phyloP scores from a whole-genome alignment of 2,797 vertebrate species.

The Falco cherrug region DNA sequence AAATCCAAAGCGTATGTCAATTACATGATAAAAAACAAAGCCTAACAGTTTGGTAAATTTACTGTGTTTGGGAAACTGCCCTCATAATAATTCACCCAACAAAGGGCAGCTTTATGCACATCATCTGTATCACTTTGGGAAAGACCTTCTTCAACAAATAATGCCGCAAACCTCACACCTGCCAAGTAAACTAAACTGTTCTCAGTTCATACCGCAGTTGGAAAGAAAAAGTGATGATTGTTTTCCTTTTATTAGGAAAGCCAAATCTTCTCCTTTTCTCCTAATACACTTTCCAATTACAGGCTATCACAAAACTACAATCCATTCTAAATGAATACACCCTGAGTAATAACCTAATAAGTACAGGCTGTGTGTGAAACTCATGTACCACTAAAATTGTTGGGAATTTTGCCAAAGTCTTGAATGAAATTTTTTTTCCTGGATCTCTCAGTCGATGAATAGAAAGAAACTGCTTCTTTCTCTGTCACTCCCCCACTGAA shows the following conservation, averaged over 20 bases:
- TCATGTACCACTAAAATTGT: neutral
- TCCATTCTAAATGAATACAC: neutral
- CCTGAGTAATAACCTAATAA: conserved; percentile 3
- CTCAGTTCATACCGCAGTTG: neutral
- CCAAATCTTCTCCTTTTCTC: neutral
- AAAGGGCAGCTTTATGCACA: neutral
- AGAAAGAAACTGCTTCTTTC: conserved; percentile 13
- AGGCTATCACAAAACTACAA: neutral
- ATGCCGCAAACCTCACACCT: neutral
- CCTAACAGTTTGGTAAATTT: neutral
- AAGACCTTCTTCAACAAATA: neutral
- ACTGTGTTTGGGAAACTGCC: neutral
- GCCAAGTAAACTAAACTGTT: neutral
- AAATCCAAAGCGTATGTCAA: neutral
- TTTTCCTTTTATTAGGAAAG: neutral
- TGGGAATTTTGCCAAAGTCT: conserved; percentile 51
- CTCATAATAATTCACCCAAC: neutral
- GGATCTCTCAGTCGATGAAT: neutral
- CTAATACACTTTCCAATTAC: neutral
- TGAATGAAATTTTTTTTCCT: conserved; percentile 44
- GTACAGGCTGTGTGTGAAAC: conserved; percentile 36
- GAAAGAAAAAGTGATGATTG: neutral
- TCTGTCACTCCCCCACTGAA: conserved; percentile 10
- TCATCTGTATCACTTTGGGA: neutral
- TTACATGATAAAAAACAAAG: neutral